Base-by-base conservation (phyloP, 2,888 invertebrate species). In the Camponotus fellah region DNA sequence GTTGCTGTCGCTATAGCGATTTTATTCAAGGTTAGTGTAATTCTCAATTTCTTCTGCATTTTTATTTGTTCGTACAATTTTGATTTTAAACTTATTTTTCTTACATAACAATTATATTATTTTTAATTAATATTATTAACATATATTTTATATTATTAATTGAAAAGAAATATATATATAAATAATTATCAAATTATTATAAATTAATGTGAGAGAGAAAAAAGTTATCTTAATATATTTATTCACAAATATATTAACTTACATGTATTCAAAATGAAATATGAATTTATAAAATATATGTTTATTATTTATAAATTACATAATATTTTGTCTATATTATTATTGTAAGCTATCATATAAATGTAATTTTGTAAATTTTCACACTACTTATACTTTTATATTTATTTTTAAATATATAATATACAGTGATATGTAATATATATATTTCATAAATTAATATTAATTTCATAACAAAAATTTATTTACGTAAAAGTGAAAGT, bases 1-100 rank as follows among this genome's bases (percentile, higher is more conserved):
- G 92, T 94, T 14, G 92, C 93, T n/a, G 88, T 91, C 21, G 93
- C 89, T 46, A 87, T 94, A 75, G 90, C 92, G 1, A 87, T 93
- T 81, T 91, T 94, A 43, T 93, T 92, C 88, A 94, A 94, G 93
- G 93, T 94, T 86, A 89, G 89, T 49, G 0, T 1, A 21, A 5
- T 56, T 14, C 21, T 49, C 21, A 6, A 21, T 12, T 71, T 5
- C 9, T 34, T n/a, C 49, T 68, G n/a, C 1, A 0, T 8, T 49
- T 32, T 72, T 89, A 88, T 89, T 83, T 83, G 86, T 40, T 49
- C 6, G 12, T 43, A 12, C 4, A 8, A 64, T 4, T 64, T 64
- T 10, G 21, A 40, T 37, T n/a, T 65, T 64, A 37, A 0, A 34
- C 14, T 37, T 46, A 21, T 46, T 49, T 75, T 26, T 14, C 10